Percentiles rank a stretch among this genome's conserved stretches.
These are phyloP conservation scores for Strongylocentrotus purpuratus DNA, from an alignment of 35 echinoderm and acorn worm species.

Conservation along the genomic window DNA sequence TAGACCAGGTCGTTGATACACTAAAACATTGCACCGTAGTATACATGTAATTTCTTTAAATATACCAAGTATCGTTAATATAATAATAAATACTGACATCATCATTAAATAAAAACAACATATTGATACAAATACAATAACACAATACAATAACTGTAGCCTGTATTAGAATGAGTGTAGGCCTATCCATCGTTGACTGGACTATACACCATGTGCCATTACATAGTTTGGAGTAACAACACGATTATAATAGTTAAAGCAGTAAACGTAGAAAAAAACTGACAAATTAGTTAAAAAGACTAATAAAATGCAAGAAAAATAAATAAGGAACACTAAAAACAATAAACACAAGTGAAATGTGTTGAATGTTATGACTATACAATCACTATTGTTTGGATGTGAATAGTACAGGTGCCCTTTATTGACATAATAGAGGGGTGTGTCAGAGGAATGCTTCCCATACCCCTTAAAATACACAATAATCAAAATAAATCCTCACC, in stretches of 20 bases:
- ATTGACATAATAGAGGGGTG: neutral
- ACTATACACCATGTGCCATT: neutral
- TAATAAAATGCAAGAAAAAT: neutral
- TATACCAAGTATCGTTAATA: too few species aligned
- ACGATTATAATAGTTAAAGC: neutral
- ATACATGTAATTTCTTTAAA: too few species aligned
- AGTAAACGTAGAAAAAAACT: neutral
- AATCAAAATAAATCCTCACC: conserved; percentile 7
- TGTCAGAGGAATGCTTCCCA: neutral
- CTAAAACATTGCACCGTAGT: neutral
- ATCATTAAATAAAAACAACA: too few species aligned
- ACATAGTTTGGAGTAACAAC: neutral
- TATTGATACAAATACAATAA: too few species aligned
- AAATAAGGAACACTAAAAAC: neutral
- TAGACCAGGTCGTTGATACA: neutral
- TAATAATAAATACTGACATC: too few species aligned
- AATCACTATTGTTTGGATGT: neutral
- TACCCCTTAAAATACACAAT: neutral
- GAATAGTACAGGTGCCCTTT: neutral
- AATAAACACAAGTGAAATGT: neutral
- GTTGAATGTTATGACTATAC: neutral
- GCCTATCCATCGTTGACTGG: too few species aligned
- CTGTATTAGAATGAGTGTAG: too few species aligned
- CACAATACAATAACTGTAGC: too few species aligned
- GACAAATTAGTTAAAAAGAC: neutral